These are phyloP conservation scores for Lepidocyrtoides sp. DNA, from an alignment of 2,888 invertebrate species.

Conservation along the genomic window DNA sequence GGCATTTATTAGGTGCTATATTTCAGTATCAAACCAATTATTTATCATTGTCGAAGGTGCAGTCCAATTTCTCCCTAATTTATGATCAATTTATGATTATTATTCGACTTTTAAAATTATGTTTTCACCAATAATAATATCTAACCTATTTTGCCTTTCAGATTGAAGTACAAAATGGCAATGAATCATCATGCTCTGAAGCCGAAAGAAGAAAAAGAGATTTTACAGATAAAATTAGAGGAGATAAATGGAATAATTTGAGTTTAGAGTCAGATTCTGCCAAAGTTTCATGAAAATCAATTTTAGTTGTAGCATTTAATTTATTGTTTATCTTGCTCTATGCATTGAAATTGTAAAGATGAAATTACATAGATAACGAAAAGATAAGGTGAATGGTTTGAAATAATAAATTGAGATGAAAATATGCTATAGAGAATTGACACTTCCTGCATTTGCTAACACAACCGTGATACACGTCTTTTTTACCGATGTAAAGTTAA, in stretches of 20 bases:
- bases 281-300: constrained; percentile 12
- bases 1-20: constrained; percentile 95
- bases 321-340: constrained; percentile 8
- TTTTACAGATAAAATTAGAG: constrained; percentile 73
- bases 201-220: constrained; percentile 46
- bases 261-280: constrained; percentile 42
- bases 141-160: no score
- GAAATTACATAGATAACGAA: no score
- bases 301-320: background rate
- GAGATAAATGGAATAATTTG: constrained; percentile 74
- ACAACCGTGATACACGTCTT: no score
- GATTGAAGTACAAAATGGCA: background rate
- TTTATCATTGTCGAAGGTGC: constrained; percentile 80
- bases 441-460: no score
- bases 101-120: no score
- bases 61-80: background rate
- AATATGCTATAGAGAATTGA: no score
- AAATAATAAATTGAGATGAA: no score
- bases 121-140: no score
- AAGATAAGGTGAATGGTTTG: no score
- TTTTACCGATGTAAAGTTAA: no score
- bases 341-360: no score
- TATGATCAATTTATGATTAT: no score
- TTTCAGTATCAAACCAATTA: constrained; percentile 93
- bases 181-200: constrained; percentile 28